Conservation (phyloP, 92 coral and sea anemone genomes). For the Porites divaricata region DNA sequence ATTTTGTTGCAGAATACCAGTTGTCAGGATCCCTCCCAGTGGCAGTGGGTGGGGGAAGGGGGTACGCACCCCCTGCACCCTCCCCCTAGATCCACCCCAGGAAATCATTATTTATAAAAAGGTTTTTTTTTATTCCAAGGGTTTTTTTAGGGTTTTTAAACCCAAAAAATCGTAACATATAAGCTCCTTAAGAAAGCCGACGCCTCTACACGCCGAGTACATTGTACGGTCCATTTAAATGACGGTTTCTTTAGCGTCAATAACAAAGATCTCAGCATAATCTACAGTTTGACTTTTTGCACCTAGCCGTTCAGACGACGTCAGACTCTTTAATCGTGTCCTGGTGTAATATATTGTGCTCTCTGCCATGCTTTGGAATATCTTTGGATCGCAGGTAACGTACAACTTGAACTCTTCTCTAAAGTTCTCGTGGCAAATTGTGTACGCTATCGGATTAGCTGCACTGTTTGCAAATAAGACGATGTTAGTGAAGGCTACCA, state of each 20-base stretch:
- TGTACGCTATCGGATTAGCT: constrained; percentile 91
- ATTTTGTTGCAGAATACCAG: too few relatives aligned
- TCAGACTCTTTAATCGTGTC: constrained; percentile 26
- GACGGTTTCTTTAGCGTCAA: constrained; percentile 60
- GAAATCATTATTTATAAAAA: too few relatives aligned
- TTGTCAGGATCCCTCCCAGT: too few relatives aligned
- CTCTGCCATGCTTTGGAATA: constrained; percentile 64
- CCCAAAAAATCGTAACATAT: too few relatives aligned
- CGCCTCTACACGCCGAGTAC: background rate
- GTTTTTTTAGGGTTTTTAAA: too few relatives aligned
- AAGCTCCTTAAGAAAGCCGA: too few relatives aligned
- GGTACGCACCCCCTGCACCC: too few relatives aligned
- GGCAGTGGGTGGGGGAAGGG: too few relatives aligned
- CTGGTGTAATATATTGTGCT: constrained; percentile 38
- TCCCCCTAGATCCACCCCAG: too few relatives aligned
- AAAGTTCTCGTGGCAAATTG: constrained; percentile 96
- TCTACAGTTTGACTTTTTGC: constrained; percentile 11
- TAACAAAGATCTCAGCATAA: constrained; percentile 43
- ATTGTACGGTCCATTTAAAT: background rate
- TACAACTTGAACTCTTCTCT: constrained; percentile 87
- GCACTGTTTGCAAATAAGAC: constrained; percentile 96
- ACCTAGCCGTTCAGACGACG: background rate
- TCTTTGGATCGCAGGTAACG: constrained; percentile 62
- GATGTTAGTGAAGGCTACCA: constrained; percentile 85
- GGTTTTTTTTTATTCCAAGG: too few relatives aligned